Base-by-base conservation (phyloP, 2,888 invertebrate species). In the Dascillus cervinus region DNA sequence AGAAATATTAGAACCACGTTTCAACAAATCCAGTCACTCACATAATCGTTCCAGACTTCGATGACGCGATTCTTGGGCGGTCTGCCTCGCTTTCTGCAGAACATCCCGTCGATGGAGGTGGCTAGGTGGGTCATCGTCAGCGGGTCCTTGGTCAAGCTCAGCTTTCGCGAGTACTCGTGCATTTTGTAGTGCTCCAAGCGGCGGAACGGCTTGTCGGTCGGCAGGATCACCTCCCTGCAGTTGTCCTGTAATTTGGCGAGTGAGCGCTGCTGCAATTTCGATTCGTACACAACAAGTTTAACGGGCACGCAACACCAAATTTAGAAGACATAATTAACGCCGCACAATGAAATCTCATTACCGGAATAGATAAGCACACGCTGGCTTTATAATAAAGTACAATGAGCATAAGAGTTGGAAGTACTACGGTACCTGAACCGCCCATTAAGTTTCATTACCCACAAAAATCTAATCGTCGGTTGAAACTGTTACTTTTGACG, bases 61-160 rank as follows among this genome's bases (percentile, higher is more conserved):
- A 91, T 89, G 8, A 91, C 83, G 1, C 91, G 77, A 62, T 95
- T 95, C 68, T 96, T 96, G 8, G 95, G 95, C n/a, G 96, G 96
- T 39, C 96, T 73, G 23, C 96, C 95, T 14, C 95, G 74, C 55
- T 94, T 91, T 37, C 92, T 75, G 60, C 89, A 83, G 58, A 91
- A 91, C 78, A 92, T 87, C 29, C 89, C 89, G 61, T 92, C 91
- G 46, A 90, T 75, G 17, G 86, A 83, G 39, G 81, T 84, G 3
- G 79, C 75, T 14, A 74, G 50, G 47, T 75, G 73, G 1, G 71
- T 72, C 56, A 71, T 64, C 2, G 71, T 71, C 29, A 66, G 41
- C 1, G 66, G 65, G 40, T 65, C 65, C 45, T 65, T 65, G 14
- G 65, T 66, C 26, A 65, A 44, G 37, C 64, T 64, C 19, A 66